phyloP scores from a whole-genome alignment of 92 coral and sea anemone genomes.

The Paramuricea clavata region DNA sequence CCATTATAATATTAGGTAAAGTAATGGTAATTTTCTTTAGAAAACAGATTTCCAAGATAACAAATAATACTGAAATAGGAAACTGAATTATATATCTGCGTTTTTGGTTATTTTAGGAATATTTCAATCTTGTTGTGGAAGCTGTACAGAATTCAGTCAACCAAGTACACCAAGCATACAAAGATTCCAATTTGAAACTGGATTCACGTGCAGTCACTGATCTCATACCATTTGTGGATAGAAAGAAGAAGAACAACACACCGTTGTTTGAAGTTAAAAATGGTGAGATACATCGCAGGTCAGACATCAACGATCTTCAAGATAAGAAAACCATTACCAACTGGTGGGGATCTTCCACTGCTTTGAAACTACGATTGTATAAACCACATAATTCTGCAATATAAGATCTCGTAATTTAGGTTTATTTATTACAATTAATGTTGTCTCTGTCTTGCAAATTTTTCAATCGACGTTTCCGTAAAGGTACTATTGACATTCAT shows the following conservation, averaged over 20 bases:
- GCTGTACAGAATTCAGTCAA: neutral
- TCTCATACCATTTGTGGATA: slow-evolving; percentile 41
- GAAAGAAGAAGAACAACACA: slow-evolving; percentile 61
- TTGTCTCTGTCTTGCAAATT: no score
- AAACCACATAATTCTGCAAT: neutral
- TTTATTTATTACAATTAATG: no score
- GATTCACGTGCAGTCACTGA: neutral
- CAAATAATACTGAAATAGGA: no score
- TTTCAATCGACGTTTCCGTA: no score
- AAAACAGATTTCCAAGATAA: no score
- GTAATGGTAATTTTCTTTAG: no score
- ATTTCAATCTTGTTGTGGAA: neutral
- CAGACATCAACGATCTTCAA: slow-evolving; percentile 64
- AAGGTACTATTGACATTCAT: no score
- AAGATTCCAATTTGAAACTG: neutral
- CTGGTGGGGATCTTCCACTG: neutral
- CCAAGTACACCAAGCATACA: neutral
- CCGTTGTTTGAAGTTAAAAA: slow-evolving; percentile 69
- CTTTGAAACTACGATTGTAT: neutral
- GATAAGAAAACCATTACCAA: slow-evolving; percentile 57
- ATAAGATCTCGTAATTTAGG: no score
- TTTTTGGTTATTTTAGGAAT: neutral
- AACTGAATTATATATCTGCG: no score
- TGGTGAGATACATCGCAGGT: slow-evolving; percentile 67
- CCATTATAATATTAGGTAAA: no score